Conservation (phyloP, 2,113 vertebrate genomes). For the Lycocorax pyrrhopterus region DNA sequence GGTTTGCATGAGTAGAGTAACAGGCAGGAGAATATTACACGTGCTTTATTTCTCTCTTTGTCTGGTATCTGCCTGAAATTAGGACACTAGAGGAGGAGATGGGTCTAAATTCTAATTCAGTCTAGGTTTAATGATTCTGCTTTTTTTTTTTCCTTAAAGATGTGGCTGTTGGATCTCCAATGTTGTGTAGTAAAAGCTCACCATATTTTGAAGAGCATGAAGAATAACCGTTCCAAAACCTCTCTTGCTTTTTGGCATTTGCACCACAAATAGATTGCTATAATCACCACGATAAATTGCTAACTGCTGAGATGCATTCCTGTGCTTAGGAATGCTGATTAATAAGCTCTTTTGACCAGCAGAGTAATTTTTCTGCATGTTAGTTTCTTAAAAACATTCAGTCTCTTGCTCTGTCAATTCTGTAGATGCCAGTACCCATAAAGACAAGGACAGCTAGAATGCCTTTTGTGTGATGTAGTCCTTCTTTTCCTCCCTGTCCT, state of each 20-base stretch:
- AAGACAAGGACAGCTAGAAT: background rate
- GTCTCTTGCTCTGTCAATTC: background rate
- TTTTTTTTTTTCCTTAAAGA: background rate
- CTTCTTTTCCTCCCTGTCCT: conserved; percentile 1
- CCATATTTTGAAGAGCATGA: background rate
- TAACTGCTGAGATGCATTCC: conserved; percentile 28
- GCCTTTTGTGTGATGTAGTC: conserved; percentile 2
- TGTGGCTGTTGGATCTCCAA: background rate
- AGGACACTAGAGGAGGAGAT: background rate
- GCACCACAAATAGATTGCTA: background rate
- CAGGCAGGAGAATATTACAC: background rate
- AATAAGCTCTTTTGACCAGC: background rate
- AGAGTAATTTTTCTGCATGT: conserved; percentile 15
- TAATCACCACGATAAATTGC: background rate
- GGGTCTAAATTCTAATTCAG: background rate
- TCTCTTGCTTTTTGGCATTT: conserved; percentile 5
- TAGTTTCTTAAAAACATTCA: conserved; percentile 7
- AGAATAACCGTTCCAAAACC: background rate
- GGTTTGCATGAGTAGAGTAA: background rate
- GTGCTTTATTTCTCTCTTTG: background rate
- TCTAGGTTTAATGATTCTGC: background rate
- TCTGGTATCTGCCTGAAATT: background rate
- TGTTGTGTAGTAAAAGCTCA: background rate
- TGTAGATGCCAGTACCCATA: background rate
- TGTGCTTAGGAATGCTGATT: conserved; percentile 26